Conservation (phyloP, 2,888 invertebrate genomes). For the Cyaniris semiargus region DNA sequence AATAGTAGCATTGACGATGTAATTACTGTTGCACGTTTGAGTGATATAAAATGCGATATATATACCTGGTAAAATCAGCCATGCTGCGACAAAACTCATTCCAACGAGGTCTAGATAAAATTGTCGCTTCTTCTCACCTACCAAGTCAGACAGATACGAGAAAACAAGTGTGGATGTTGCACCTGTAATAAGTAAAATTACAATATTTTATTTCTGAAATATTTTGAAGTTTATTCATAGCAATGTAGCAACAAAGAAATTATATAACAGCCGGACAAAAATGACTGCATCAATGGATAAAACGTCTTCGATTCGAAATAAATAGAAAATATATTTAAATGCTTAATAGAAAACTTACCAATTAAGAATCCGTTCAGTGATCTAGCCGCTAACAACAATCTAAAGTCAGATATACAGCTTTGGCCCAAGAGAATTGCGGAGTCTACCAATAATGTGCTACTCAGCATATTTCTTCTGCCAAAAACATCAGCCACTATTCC, state of each 20-base stretch:
- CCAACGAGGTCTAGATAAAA: slow-evolving; percentile 83
- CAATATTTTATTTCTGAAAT: background rate
- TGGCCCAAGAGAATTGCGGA: slow-evolving; percentile 74
- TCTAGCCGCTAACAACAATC: slow-evolving; percentile 73
- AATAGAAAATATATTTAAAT: background rate
- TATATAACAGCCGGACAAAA: no score
- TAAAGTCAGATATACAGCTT: slow-evolving; percentile 67
- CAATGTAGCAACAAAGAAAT: no score
- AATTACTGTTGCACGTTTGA: background rate
- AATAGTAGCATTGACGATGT: no score
- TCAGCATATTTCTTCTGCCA: slow-evolving; percentile 82
- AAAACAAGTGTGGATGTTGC: slow-evolving; percentile 82
- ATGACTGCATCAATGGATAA: no score
- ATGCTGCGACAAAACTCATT: slow-evolving; percentile 82
- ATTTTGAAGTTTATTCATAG: no score
- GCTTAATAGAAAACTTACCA: slow-evolving; percentile 50
- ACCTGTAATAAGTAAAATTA: slow-evolving; percentile 54
- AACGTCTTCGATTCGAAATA: no score
- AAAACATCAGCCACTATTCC: slow-evolving; percentile 85
- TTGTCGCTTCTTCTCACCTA: slow-evolving; percentile 79
- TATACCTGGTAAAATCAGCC: slow-evolving; percentile 82
- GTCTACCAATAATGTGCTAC: slow-evolving; percentile 76
- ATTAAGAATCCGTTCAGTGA: slow-evolving; percentile 83
- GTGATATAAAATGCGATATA: slow-evolving; percentile 37
- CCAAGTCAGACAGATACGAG: slow-evolving; percentile 84